Evolutionary conservation across 1,140 invertebrate species (phyloP).

Genomic region (Papilio machaon): DNA sequence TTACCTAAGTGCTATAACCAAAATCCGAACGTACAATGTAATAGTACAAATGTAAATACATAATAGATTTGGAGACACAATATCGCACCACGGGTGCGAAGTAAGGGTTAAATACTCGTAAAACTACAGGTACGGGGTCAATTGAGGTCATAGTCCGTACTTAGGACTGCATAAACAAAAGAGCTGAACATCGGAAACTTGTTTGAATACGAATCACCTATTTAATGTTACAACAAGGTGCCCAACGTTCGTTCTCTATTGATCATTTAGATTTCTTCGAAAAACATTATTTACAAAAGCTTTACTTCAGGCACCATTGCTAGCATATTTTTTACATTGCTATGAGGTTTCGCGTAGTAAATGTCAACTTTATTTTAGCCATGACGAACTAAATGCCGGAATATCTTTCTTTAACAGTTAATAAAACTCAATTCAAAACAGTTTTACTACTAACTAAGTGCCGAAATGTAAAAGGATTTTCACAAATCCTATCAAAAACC

Average conservation of each 20-base stretch:
- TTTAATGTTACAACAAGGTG: neutral
- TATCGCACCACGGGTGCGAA: neutral
- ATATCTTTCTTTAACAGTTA: too few species aligned
- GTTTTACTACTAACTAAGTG: neutral
- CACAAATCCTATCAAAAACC: slow-evolving; percentile 5
- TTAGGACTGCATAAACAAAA: slow-evolving; percentile 24
- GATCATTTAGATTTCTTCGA: neutral
- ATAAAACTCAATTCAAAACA: neutral
- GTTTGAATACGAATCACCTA: slow-evolving; percentile 11
- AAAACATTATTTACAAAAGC: neutral
- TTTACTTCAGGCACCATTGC: neutral
- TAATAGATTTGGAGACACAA: neutral
- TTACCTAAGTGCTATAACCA: neutral
- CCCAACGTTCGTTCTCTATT: neutral
- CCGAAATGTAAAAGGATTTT: neutral
- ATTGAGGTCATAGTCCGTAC: slow-evolving; percentile 16
- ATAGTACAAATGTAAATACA: neutral
- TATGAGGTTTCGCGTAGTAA: too few species aligned
- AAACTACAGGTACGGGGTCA: slow-evolving; percentile 5
- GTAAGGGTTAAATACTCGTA: slow-evolving; percentile 21
- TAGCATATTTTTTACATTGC: neutral
- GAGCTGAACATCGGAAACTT: neutral
- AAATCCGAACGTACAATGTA: neutral
- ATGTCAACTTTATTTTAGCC: too few species aligned
- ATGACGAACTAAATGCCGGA: too few species aligned